Percentiles rank a stretch among this genome's conserved stretches.
Conservation (phyloP, 2,888 invertebrate species). For the Macroteleia sp. region DNA sequence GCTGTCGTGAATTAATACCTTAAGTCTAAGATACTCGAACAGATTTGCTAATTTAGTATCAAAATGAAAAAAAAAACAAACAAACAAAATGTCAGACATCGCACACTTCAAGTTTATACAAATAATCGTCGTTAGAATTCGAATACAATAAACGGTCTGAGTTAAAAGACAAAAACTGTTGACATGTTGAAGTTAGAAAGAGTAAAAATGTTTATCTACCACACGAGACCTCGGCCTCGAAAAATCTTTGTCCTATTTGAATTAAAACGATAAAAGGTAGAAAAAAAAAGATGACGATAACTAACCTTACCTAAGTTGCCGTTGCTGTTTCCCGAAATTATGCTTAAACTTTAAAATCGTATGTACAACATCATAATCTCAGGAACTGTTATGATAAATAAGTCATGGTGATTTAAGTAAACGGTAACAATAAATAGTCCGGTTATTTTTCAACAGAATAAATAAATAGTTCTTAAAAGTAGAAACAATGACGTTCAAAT, state of each 20-base stretch:
- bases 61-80: conserved; percentile 12
- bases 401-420: conserved; percentile 61
- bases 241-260: background rate
- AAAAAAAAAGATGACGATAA: background rate
- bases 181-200: too few species aligned
- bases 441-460: conserved; percentile 52
- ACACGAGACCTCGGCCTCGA: conserved; percentile 39
- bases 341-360: conserved; percentile 36
- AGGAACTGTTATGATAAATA: conserved; percentile 59
- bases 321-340: conserved; percentile 43
- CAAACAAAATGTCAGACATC: conserved; percentile 6
- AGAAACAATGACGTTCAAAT: conserved; percentile 45
- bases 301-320: conserved; percentile 14
- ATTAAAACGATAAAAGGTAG: background rate
- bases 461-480: conserved; percentile 49
- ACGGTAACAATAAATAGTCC: conserved; percentile 54
- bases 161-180: too few species aligned
- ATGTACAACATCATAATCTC: conserved; percentile 60
- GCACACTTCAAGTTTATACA: conserved; percentile 75
- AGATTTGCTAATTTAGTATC: conserved; percentile 24
- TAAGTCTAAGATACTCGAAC: conserved; percentile 21
- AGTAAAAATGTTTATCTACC: conserved; percentile 76
- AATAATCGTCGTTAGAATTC: conserved; percentile 63
- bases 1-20: conserved; percentile 20
- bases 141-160: too few species aligned